Evolutionary conservation across 1,140 invertebrate species (phyloP), one percentile per base, ranked within the genome.

Genomic region (Achroia grisella): DNA sequence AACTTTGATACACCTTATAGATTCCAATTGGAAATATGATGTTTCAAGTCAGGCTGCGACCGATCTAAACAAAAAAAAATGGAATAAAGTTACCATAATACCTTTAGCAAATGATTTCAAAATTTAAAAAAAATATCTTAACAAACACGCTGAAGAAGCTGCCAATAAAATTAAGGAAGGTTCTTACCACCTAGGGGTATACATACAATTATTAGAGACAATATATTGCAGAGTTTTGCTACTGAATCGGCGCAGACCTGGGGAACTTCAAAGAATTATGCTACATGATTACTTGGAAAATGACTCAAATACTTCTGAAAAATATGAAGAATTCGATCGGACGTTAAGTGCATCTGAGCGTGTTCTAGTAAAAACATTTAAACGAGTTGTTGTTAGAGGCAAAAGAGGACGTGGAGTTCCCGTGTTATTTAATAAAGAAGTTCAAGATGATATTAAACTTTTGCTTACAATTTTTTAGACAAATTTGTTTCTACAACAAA

Each of bases 61-160:
- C 27, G 62, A 72, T 49, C 28, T 73, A 12, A 63, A 71, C 46
- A 44, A 42, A 23, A 73, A 69, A 11, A 75, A 73, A 50, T 69
- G 42, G 48, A 71, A 71, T 39, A 71, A 71, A 40, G 39, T 69
- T 40, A 73, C 64, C 14, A 70, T 73, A 15, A 47, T 73, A 8
- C 69, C 69, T n/a, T 53, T 76, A 14, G 72, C 70, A n/a, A 62
- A 54, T 56, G 72, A 73, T 43, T 48, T 73, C 31, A 69, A 71
- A 68, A 39, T 56, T 6, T 39, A 73, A 1, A 73, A 71, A 57
- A 44, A 76, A 39, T 60, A 62, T 43, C 46, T 71, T 8, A 45
- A 46, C 27, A 39, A 51, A 42, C 48, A 40, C 48, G 43, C 56
- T 6, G 0, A 23, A 27, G 32, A 48, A 8, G 34, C 57, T 44